phyloP scores from a whole-genome alignment of 2,797 vertebrate genomes.

The Muscicapa striata region DNA sequence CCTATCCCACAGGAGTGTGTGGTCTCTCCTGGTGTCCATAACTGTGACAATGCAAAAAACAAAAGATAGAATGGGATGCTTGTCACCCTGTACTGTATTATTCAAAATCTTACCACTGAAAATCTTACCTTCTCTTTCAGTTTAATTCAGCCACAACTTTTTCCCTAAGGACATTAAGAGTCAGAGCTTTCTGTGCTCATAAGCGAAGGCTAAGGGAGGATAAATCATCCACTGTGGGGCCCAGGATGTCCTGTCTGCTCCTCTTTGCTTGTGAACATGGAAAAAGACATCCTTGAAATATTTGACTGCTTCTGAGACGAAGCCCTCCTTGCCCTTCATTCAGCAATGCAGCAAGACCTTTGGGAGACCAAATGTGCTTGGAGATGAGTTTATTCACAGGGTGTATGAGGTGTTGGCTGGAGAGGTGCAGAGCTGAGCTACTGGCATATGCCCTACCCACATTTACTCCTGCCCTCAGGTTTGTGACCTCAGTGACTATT shows the following conservation, averaged over 20 bases:
- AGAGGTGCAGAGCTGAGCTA: background rate
- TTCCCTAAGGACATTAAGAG: background rate
- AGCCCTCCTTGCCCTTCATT: fast-evolving
- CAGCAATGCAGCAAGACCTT: background rate
- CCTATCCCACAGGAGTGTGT: background rate
- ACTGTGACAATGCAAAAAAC: background rate
- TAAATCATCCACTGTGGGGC: background rate
- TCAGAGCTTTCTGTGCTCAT: background rate
- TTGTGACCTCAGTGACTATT: background rate
- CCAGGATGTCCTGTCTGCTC: background rate
- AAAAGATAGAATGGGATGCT: background rate
- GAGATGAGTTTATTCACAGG: background rate
- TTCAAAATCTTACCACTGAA: background rate
- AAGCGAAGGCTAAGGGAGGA: background rate
- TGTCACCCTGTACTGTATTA: background rate
- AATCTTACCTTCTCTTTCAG: background rate
- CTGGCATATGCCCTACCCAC: background rate
- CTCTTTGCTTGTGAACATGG: background rate
- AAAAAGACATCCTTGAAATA: background rate
- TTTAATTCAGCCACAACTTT: background rate
- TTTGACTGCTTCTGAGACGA: background rate
- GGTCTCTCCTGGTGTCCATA: background rate
- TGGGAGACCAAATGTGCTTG: fast-evolving
- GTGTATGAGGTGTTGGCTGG: background rate
- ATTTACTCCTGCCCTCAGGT: background rate